Conservation (phyloP, 2,797 vertebrate species). For the Leptoclinus maculatus region DNA sequence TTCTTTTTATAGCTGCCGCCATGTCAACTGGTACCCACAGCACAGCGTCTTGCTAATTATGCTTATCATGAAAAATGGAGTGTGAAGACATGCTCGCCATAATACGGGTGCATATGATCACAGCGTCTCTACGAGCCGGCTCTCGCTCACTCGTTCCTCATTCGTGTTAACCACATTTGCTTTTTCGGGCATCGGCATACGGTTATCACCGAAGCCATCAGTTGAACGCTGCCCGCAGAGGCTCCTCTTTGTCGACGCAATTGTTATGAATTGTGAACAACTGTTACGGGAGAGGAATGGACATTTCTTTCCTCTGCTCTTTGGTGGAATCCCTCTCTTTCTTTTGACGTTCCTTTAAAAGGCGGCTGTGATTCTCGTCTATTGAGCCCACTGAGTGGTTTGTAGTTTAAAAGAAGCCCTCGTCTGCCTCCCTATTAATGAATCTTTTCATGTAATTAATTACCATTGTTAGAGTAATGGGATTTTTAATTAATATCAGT, state of each 20-base stretch:
- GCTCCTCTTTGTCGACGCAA: conserved; percentile 30
- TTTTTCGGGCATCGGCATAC: conserved; percentile 41
- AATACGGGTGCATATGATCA: conserved; percentile 1
- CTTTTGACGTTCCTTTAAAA: conserved; percentile 11
- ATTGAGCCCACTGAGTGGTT: conserved; percentile 36
- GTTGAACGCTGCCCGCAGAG: conserved; percentile 27
- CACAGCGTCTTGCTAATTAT: conserved; percentile 60
- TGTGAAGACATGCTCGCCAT: conserved; percentile 13
- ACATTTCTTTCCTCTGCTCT: background rate
- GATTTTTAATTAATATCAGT: conserved; percentile 83
- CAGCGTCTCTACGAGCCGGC: background rate
- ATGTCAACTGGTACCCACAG: conserved; percentile 36
- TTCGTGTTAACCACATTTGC: conserved; percentile 16
- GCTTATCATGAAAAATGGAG: conserved; percentile 50
- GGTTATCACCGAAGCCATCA: conserved; percentile 18
- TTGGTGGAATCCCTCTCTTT: conserved; percentile 29
- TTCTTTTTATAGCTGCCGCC: conserved; percentile 60
- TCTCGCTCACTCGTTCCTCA: conserved; percentile 9
- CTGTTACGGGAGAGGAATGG: background rate
- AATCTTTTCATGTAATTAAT: conserved; percentile 76
- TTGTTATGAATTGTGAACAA: conserved; percentile 33
- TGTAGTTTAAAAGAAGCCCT: conserved; percentile 54
- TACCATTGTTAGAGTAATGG: conserved; percentile 79
- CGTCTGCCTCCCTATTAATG: conserved; percentile 62
- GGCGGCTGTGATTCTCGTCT: conserved; percentile 24